Evolutionary conservation across 2,888 invertebrate species (phyloP), one percentile per base, ranked within the genome.

Genomic region (Drosophila silvestris): DNA sequence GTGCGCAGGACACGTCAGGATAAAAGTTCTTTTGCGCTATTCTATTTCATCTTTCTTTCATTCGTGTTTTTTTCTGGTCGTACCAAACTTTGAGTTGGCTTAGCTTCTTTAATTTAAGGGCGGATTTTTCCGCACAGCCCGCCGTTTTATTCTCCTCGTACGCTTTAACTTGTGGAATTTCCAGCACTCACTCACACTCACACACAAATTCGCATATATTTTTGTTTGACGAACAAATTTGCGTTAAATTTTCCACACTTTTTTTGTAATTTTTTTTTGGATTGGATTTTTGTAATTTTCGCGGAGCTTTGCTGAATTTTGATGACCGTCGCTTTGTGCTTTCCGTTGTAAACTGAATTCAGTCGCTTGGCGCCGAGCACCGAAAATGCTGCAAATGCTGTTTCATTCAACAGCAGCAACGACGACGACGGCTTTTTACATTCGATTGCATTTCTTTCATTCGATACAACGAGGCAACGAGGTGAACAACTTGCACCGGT

Each of bases 301-400:
- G 56, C 80, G 74, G 78, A 82, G 77, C 82, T 85, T 78, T 78
- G 80, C 74, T 82, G 64, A 82, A 72, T 77, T 82, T 82, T 77
- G 78, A 91, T 92, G 92, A 92, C 93, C 93, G 92, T 90, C 84
- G 89, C 84, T 91, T 90, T 91, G 91, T 92, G 93, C 92, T 93
- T 93, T 91, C 92, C 91, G 92, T 91, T 92, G 88, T 90, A 92
- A 92, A 93, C 92, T 93, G 91, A 47, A 92, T 74, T 74, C 66
- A 63, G 59, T 51, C 52, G 85, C 74, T 85, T 89, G 74, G 82
- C 86, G 89, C 84, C 87, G 86, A 74, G 58, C 68, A 62, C 58
- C 64, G 70, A 73, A 69, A 74, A 67, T 58, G 57, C 60, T 51
- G 56, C 51, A 39, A 54, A 44, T 50, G 74, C 60, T 39, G 53